A percentile compares a stretch with the other conserved stretches of the same genome.
These are phyloP conservation scores for Ephestia elutella DNA, from an alignment of 1,140 invertebrate species.

Conservation along the genomic window DNA sequence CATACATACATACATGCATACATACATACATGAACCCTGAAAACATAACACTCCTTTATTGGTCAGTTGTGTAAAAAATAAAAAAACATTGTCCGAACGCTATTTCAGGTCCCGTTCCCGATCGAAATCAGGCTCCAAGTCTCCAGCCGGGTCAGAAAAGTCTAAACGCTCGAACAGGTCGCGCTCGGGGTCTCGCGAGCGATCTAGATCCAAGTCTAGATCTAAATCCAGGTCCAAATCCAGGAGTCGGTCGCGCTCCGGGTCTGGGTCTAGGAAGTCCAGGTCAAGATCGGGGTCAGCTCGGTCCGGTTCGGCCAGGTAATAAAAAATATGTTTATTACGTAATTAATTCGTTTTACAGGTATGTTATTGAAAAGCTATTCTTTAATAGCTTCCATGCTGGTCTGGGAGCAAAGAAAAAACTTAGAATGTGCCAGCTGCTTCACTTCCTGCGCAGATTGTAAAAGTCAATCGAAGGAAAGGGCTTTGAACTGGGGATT, in stretches of 20 bases:
- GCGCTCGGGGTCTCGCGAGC: constrained; percentile 24
- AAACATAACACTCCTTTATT: too few species aligned
- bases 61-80: too few species aligned
- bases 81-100: too few species aligned
- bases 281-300: constrained; percentile 46
- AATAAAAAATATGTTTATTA: not conserved
- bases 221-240: constrained; percentile 37
- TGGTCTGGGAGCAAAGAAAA: too few species aligned
- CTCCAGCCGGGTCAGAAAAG: constrained; percentile 48
- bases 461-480: too few species aligned
- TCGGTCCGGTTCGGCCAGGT: constrained; percentile 42
- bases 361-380: not conserved
- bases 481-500: too few species aligned
- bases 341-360: not conserved
- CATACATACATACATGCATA: too few species aligned
- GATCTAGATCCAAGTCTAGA: constrained; percentile 21
- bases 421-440: too few species aligned
- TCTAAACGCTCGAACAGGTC: constrained; percentile 40
- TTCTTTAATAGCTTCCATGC: too few species aligned
- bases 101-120: constrained; percentile 51
- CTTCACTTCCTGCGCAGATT: too few species aligned
- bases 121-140: constrained; percentile 60
- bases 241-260: constrained; percentile 36
- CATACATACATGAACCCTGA: too few species aligned
- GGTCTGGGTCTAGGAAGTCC: constrained; percentile 43